Evolutionary conservation across 2,888 invertebrate genomes (phyloP).

Genomic region (Callyntrura guangdongensis): DNA sequence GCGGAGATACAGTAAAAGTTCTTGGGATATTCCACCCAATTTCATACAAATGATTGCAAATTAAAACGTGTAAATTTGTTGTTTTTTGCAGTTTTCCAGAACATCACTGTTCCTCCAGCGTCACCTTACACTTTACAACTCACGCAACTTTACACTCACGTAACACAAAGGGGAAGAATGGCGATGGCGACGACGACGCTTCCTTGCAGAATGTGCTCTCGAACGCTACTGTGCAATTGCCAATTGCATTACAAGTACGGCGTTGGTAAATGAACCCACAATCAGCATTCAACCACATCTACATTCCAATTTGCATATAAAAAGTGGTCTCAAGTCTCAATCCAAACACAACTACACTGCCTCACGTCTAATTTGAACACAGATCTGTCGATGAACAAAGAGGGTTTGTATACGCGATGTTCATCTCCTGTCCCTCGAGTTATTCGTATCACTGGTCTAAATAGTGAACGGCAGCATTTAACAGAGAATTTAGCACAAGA

Average conservation of each 20-base stretch:
- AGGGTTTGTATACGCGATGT: no score
- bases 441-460: no score
- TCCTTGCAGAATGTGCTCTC: neutral
- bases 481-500: no score
- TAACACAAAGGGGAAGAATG: neutral
- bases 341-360: neutral
- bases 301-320: neutral
- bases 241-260: conserved; percentile 41
- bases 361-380: neutral
- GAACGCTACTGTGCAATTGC: conserved; percentile 16
- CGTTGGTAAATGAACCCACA: neutral
- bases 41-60: neutral
- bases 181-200: neutral
- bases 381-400: neutral
- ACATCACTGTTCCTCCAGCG: neutral
- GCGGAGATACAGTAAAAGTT: no score
- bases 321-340: neutral
- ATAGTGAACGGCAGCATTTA: no score
- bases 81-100: neutral
- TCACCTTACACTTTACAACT: neutral
- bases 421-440: neutral
- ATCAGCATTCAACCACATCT: neutral
- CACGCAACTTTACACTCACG: conserved; percentile 7
- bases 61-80: no score
- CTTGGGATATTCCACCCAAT: no score